Conservation (phyloP, 2,113 vertebrate genomes). For the Sinocyclocheilus anophthalmus region DNA sequence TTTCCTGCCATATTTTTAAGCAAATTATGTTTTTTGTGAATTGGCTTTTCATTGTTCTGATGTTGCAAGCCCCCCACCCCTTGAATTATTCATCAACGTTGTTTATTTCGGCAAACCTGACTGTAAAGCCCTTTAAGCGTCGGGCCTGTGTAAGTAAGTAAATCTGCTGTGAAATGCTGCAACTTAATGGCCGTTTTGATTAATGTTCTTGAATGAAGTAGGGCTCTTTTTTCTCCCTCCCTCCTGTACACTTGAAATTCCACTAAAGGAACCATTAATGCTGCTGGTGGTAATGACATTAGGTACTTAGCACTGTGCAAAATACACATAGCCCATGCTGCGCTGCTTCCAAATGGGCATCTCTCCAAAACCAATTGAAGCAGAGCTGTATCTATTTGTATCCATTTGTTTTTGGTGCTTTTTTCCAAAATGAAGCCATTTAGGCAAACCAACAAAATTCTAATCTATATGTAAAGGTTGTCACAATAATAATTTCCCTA, state of each 20-base stretch:
- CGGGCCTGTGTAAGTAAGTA: constrained; percentile 44
- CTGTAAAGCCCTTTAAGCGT: constrained; percentile 37
- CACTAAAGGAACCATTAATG: constrained; percentile 71
- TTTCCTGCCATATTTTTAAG: background rate
- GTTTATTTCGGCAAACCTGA: constrained; percentile 41
- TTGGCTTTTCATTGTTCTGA: constrained; percentile 43
- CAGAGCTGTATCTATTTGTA: background rate
- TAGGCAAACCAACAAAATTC: constrained; percentile 35
- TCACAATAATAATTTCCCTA: background rate
- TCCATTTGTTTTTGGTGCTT: constrained; percentile 51
- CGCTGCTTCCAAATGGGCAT: constrained; percentile 61
- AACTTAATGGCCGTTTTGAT: constrained; percentile 69
- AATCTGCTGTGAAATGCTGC: constrained; percentile 55
- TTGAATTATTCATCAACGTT: constrained; percentile 23
- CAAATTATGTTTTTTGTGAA: background rate
- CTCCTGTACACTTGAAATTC: constrained; percentile 66
- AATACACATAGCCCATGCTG: constrained; percentile 53
- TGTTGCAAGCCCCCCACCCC: background rate
- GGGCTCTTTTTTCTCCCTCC: constrained; percentile 18
- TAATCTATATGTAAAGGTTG: background rate
- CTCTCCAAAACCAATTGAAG: constrained; percentile 47
- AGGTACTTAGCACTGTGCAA: constrained; percentile 65
- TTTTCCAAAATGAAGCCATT: constrained; percentile 60
- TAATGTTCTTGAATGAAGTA: constrained; percentile 56
- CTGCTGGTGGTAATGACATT: constrained; percentile 70